Evolutionary conservation across 1,140 invertebrate species (phyloP), one percentile per base, ranked within the genome.

Genomic region (Diorhabda carinulata): DNA sequence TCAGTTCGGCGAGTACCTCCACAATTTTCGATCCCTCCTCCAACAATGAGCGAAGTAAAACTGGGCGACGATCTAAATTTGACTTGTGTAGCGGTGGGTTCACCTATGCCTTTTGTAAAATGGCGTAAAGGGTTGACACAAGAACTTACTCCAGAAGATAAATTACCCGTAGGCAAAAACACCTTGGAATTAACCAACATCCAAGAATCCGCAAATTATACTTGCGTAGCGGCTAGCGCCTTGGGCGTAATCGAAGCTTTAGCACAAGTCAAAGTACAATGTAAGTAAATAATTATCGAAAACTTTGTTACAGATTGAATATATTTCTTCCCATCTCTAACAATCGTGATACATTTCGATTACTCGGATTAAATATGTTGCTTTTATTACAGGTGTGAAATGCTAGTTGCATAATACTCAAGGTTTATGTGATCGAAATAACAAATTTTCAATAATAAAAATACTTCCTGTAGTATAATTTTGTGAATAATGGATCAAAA

Each of bases 101-200:
- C 97, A 0, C 98, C 98, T 0, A 98, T 98, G 95, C 98, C 98
- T 0, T 91, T 89, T 75, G 96, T 99, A 61, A 97, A 95, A 82
- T 99, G 96, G 96, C 88, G 92, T 68, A 93, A 94, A 83, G 95
- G 92, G 78, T 85, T 87, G 25, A 88, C 87, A 3, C 87, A 88
- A 77, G 93, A 95, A 81, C 80, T 96, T 40, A 94, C 92, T 1
- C 91, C 92, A 0, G 91, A 94, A 80, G 92, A 95, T 80, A 89
- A 94, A 72, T 87, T 94, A 57, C 92, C 92, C 0, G 88, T 94
- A 8, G 92, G 92, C 0, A 87, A 87, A 59, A 98, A 98, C 84
- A 90, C 96, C 0, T 84, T 99, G 25, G 86, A 89, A 68, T 79
- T 99, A 71, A 90, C 87, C 8, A 90, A 97, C 77, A 93, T 99